phyloP scores from a whole-genome alignment of 2,797 vertebrate genomes.

The Microtus californicus region DNA sequence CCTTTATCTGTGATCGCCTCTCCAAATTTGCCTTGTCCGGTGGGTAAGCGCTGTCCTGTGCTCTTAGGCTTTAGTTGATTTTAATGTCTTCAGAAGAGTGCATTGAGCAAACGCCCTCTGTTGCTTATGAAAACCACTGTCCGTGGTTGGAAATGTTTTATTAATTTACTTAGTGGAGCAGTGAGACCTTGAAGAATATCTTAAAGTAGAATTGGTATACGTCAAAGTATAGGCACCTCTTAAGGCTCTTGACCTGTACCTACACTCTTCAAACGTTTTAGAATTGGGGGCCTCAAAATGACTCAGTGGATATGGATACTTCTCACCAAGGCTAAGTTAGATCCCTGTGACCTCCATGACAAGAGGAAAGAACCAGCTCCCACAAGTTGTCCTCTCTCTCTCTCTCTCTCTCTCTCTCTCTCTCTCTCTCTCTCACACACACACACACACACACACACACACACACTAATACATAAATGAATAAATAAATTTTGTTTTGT shows the following conservation, averaged over 20 bases:
- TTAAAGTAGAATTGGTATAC: conserved; percentile 10
- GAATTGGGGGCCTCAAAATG: background rate
- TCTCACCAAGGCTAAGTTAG: background rate
- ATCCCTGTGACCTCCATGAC: background rate
- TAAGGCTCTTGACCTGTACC: background rate
- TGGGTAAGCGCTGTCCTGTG: background rate
- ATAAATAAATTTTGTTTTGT: background rate
- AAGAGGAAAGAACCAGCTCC: background rate
- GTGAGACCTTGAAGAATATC: background rate
- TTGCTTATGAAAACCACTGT: background rate
- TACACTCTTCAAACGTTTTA: background rate
- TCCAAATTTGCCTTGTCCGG: background rate
- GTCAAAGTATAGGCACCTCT: background rate
- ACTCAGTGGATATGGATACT: background rate
- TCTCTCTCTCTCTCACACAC: no score
- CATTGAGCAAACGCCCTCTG: background rate
- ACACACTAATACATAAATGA: background rate
- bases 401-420: no score
- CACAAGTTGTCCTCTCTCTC: background rate
- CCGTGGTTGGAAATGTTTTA: background rate
- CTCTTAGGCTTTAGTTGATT: accelerated
- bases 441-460: background rate
- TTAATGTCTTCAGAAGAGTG: background rate
- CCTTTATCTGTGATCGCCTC: background rate
- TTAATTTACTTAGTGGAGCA: background rate